phyloP scores from a whole-genome alignment of 2,888 invertebrate species.

The Microplitis deprimator region DNA sequence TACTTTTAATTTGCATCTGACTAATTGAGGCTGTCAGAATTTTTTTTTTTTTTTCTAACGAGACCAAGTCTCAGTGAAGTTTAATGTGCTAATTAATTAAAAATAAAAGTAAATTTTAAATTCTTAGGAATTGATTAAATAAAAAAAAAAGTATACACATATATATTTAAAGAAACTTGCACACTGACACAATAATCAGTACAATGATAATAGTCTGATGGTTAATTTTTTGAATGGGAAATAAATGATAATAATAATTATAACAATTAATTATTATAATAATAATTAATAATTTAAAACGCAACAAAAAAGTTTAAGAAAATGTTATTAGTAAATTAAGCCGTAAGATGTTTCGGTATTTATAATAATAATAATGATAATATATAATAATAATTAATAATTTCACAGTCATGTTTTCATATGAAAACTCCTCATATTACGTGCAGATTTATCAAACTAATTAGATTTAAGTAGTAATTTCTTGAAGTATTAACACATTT shows the following conservation, averaged over 20 bases:
- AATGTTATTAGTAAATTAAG: neutral
- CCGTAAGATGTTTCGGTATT: neutral
- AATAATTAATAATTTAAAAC: constrained; percentile 1
- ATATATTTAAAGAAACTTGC: neutral
- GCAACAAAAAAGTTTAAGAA: neutral
- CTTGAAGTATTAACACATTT: constrained; percentile 62
- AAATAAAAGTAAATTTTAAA: neutral
- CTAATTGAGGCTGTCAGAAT: neutral
- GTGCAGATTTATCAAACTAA: constrained; percentile 64
- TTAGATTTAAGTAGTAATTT: constrained; percentile 56
- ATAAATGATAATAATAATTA: neutral
- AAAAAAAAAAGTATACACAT: neutral
- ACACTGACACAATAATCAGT: constrained; percentile 12
- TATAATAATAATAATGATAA: neutral
- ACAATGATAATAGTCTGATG: constrained; percentile 27
- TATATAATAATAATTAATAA: neutral
- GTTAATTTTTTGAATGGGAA: constrained; percentile 4
- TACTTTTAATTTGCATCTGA: constrained; percentile 51
- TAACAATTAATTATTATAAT: neutral
- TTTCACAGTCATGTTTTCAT: constrained; percentile 12
- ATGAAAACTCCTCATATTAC: constrained; percentile 55
- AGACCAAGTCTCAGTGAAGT: neutral
- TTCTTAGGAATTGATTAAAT: neutral
- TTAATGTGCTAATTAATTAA: neutral
- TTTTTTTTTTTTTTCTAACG: neutral